Conservation (phyloP, 2,113 vertebrate genomes). For the Gadus chalcogrammus region DNA sequence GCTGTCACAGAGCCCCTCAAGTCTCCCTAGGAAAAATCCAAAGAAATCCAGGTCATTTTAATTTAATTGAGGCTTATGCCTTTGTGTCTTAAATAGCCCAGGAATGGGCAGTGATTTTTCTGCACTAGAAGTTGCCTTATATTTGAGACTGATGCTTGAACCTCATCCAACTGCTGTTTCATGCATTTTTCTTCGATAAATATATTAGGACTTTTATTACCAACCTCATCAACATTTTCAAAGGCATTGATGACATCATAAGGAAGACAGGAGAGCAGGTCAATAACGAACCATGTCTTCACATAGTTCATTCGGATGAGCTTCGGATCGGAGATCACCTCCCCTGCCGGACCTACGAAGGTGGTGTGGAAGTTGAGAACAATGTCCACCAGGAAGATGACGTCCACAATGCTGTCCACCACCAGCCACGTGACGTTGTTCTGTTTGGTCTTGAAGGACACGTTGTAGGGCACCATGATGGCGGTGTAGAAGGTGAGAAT, state of each 20-base stretch:
- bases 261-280: slow-evolving; percentile 92
- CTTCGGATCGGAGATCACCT: slow-evolving; percentile 95
- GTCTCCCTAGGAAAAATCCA: too few relatives aligned
- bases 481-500: slow-evolving; percentile 97
- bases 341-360: slow-evolving; percentile 93
- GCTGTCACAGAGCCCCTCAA: too few relatives aligned
- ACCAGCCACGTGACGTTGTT: slow-evolving; percentile 98
- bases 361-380: slow-evolving; percentile 98
- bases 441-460: slow-evolving; percentile 97
- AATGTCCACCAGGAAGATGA: slow-evolving; percentile 96
- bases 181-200: too few relatives aligned
- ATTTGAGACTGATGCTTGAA: too few relatives aligned
- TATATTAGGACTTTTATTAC: slow-evolving; percentile 27
- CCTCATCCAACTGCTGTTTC: too few relatives aligned
- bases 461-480: slow-evolving; percentile 97
- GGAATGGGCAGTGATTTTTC: too few relatives aligned
- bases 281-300: slow-evolving; percentile 98
- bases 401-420: slow-evolving; percentile 95
- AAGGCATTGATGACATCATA: slow-evolving; percentile 99
- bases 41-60: too few relatives aligned
- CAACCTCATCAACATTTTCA: slow-evolving; percentile 97
- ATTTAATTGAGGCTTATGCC: too few relatives aligned
- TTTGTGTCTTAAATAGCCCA: too few relatives aligned
- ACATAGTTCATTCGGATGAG: slow-evolving; percentile 98
- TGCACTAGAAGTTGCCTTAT: too few relatives aligned